These are phyloP conservation scores for Taeniopygia guttata DNA, from an alignment of 2,797 vertebrate species.

Conservation along the genomic window DNA sequence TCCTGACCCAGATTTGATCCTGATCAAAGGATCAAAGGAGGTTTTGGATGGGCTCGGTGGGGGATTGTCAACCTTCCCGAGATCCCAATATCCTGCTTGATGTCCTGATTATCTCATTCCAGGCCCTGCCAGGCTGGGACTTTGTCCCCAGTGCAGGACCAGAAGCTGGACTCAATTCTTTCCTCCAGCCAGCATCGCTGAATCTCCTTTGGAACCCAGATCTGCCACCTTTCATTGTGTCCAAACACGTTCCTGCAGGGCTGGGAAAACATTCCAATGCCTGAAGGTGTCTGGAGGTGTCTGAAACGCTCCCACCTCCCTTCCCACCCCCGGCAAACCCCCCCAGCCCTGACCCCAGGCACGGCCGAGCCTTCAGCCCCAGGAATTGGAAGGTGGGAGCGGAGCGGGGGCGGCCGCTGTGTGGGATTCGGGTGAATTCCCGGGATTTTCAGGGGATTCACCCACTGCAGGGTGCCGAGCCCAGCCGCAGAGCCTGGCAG, in stretches of 20 bases:
- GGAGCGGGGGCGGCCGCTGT: neutral
- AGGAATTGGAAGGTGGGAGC: neutral
- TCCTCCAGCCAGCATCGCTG: fast-evolving
- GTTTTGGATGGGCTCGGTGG: fast-evolving
- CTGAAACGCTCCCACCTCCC: neutral
- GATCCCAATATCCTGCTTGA: neutral
- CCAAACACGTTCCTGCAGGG: neutral
- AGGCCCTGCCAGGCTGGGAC: neutral
- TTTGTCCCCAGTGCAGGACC: neutral
- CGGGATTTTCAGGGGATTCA: neutral
- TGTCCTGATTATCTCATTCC: neutral
- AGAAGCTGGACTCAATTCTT: neutral
- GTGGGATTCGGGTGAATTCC: neutral
- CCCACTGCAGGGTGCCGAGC: neutral
- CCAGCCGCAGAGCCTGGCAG: neutral
- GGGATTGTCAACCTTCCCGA: neutral
- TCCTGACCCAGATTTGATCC: neutral
- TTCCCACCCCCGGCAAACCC: no score
- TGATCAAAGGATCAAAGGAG: neutral
- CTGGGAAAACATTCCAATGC: neutral
- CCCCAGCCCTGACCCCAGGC: neutral
- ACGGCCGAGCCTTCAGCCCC: neutral
- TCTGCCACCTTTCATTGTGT: neutral
- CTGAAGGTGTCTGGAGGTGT: neutral
- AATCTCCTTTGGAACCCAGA: fast-evolving